Percentiles rank a stretch among this genome's conserved stretches.
Evolutionary conservation across 2,113 vertebrate species (phyloP).

Genomic region (Megaceryle torquata): DNA sequence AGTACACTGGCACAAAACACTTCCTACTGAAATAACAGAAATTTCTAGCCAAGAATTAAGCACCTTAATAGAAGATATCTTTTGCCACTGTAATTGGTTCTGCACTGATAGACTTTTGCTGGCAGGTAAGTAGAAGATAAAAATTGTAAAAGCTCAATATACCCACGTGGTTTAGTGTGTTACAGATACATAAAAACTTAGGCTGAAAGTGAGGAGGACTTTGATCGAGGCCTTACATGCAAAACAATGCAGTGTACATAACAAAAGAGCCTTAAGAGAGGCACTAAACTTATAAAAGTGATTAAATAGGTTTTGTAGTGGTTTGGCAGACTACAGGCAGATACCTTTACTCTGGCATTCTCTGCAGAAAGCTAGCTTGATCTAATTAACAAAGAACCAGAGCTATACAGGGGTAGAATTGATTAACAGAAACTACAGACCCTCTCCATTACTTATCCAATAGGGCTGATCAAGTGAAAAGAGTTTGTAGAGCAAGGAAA

Average conservation of each 20-base stretch:
- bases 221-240: not conserved
- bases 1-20: not conserved
- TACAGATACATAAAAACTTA: not conserved
- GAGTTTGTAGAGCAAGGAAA: not conserved
- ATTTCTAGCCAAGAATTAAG: not conserved
- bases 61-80: not conserved
- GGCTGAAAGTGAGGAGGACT: not conserved
- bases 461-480: not conserved
- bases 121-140: not conserved
- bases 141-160: not conserved
- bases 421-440: not conserved
- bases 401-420: not conserved
- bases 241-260: not conserved
- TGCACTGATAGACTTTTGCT: not conserved
- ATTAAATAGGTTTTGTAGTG: not conserved
- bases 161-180: not conserved
- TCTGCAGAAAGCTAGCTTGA: not conserved
- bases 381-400: not conserved
- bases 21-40: not conserved
- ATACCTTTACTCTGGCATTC: not conserved
- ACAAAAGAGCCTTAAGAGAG: not conserved
- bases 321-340: slow-evolving; percentile 17
- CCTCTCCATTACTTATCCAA: not conserved
- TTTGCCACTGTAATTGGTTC: not conserved
- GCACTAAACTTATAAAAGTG: not conserved